Base-by-base conservation (phyloP, 2,888 invertebrate genomes). In the Thymelicus lineola region DNA sequence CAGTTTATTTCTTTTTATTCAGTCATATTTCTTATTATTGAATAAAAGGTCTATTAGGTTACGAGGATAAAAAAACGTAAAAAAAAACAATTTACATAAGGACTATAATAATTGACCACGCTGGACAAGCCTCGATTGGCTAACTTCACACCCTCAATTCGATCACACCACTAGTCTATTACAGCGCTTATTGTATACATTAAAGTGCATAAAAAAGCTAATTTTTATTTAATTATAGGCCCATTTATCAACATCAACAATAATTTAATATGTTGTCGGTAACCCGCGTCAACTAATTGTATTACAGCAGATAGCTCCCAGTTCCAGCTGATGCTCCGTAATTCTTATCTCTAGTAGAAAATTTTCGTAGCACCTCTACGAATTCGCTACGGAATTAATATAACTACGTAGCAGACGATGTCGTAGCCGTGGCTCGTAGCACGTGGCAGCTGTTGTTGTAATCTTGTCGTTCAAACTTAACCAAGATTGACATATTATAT, bases 391-490 rank as follows among this genome's bases (percentile, higher is more conserved):
- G 14, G 35, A 57, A n/a, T 57, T 17, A 50, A 50, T 50, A 17
- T 50, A 0, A 48, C 9, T 28, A 12, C 57, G 57, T 57, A 57
- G 57, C 50, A 28, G 4, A n/a, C n/a, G n/a, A n/a, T 17, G 20
- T 55, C 35, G 57, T 57, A 57, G 55, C 15, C 1, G 38, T 1
- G 38, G 36, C 53, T 10, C 28, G 55, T 55, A 55, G 55, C 55
- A 12, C 10, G 17, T 28, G 10, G 55, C 55, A 61, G 42, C 60
- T 60, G 59, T 15, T 60, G 42, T 60, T 14, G 45, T 61, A 7
- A 62, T 48, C 48, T 35, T 62, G 61, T 62, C 61, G 48, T 62
- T 62, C 48, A 62, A 48, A 45, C 46, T 62, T 62, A 46, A 62
- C 45, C 15, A 62, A 35, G 61, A 62, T 48, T 62, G 61, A 62